A percentile compares a stretch with the other conserved stretches of the same genome.
These are phyloP conservation scores for Pterocles orientalis DNA, from an alignment of 2,113 vertebrate genomes.

Conservation along the genomic window DNA sequence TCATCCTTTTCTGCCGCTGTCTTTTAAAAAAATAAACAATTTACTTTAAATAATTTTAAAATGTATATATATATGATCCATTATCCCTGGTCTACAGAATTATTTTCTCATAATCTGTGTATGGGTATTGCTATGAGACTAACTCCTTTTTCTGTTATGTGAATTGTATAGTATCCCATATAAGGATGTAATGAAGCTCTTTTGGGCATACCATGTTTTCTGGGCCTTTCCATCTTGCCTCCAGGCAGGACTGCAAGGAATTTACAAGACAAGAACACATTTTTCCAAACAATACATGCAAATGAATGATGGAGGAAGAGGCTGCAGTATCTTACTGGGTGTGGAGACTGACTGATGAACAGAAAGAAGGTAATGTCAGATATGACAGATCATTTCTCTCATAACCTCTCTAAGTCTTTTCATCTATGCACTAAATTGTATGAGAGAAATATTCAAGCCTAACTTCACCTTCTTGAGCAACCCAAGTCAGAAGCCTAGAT, in stretches of 20 bases:
- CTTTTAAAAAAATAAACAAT: background rate
- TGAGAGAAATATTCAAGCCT: background rate
- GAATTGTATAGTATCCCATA: background rate
- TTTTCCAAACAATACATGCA: background rate
- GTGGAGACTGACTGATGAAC: background rate
- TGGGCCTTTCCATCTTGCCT: background rate
- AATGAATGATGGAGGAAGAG: background rate
- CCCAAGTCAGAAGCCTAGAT: accelerated
- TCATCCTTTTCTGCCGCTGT: background rate
- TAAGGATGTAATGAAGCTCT: background rate
- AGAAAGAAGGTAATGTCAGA: background rate
- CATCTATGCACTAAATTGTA: background rate
- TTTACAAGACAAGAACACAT: background rate
- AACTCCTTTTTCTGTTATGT: background rate
- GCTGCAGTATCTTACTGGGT: background rate
- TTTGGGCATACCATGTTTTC: background rate
- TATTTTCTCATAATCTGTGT: background rate
- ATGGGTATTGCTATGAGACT: background rate
- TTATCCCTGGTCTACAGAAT: background rate
- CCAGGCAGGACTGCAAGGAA: background rate
- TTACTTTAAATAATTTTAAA: background rate
- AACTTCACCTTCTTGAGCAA: background rate
- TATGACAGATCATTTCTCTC: background rate
- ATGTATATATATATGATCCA: background rate
- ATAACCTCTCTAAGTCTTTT: background rate